These are phyloP conservation scores for Capricornis sumatraensis DNA, from an alignment of 2,113 vertebrate species.

Conservation along the genomic window DNA sequence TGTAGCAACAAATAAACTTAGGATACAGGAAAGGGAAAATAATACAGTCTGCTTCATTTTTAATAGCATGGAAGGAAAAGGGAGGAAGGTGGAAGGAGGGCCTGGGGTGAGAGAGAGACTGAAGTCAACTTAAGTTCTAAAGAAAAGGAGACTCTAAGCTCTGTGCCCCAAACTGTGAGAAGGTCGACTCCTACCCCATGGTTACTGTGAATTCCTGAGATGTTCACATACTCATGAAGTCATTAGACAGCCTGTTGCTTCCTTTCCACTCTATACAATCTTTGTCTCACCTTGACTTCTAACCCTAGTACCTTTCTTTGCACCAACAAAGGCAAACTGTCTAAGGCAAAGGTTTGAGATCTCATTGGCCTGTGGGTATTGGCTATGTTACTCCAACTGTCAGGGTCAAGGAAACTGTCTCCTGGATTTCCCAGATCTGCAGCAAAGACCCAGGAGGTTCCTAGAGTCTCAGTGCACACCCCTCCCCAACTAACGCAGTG, in stretches of 20 bases:
- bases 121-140: neutral
- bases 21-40: neutral
- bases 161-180: neutral
- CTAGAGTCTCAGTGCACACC: neutral
- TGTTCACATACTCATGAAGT: neutral
- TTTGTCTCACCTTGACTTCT: neutral
- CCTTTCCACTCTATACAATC: neutral
- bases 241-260: neutral
- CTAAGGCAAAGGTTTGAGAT: neutral
- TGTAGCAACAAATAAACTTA: neutral
- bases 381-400: neutral
- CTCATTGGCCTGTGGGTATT: neutral
- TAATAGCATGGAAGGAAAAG: neutral
- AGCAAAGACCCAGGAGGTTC: neutral
- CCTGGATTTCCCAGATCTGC: neutral
- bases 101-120: neutral
- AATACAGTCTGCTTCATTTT: neutral
- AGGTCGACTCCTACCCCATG: neutral
- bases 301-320: neutral
- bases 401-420: neutral
- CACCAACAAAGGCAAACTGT: neutral
- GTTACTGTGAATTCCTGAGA: neutral
- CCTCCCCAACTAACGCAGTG: neutral
- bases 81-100: neutral
- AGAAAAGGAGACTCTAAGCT: neutral